Conservation (phyloP, 2,888 invertebrate genomes). For the Agrochola litura region DNA sequence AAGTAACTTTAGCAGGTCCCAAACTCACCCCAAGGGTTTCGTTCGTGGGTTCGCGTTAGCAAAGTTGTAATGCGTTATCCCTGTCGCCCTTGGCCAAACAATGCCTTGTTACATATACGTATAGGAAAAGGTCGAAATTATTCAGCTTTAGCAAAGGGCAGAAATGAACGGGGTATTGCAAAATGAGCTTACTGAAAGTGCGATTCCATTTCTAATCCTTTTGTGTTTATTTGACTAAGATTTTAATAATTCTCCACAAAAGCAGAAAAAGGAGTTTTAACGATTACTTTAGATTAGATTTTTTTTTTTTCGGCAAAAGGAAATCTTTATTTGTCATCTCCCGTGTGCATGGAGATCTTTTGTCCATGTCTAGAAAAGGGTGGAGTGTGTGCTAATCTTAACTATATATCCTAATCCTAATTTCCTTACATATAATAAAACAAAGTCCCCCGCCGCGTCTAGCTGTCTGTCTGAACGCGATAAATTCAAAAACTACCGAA, state of each 20-base stretch:
- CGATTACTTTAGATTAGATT: background rate
- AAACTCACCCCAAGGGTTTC: slow-evolving; percentile 31
- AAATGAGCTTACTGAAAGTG: background rate
- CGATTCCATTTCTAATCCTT: background rate
- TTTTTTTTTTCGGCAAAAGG: background rate
- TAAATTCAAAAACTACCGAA: too few relatives aligned
- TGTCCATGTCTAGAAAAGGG: background rate
- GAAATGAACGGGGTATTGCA: background rate
- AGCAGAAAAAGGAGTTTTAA: background rate
- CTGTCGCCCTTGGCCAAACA: slow-evolving; percentile 63
- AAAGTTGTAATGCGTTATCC: slow-evolving; percentile 72
- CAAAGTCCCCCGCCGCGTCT: too few relatives aligned
- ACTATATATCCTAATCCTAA: too few relatives aligned
- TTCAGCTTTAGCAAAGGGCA: slow-evolving; percentile 8
- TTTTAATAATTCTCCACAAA: background rate
- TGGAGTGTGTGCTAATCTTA: background rate
- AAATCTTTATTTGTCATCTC: background rate
- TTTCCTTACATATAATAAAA: too few relatives aligned
- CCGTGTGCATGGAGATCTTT: too few relatives aligned
- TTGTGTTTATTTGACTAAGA: background rate
- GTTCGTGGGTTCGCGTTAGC: slow-evolving; percentile 45
- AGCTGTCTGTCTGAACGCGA: too few relatives aligned
- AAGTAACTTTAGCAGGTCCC: slow-evolving; percentile 27
- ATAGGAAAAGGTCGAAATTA: slow-evolving; percentile 35
- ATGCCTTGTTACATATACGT: slow-evolving; percentile 18